A percentile compares a stretch with the other conserved stretches of the same genome.
These are phyloP conservation scores for Boleophthalmus pectinirostris DNA, from an alignment of 2,113 vertebrate genomes.

Conservation along the genomic window DNA sequence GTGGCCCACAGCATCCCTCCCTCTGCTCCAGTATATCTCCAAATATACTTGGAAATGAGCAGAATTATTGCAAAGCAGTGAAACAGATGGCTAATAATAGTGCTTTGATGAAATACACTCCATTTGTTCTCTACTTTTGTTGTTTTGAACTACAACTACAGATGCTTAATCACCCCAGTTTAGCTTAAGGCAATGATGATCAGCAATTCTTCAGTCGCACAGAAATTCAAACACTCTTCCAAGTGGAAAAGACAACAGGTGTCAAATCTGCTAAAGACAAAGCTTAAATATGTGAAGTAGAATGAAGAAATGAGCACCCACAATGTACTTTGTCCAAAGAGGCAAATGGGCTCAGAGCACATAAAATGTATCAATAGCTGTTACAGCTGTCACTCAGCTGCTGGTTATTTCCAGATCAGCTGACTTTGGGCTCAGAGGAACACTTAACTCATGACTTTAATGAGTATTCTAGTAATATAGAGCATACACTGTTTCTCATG, in stretches of 20 bases:
- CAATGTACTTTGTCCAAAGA: conserved; percentile 10
- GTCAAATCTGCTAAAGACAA: neutral
- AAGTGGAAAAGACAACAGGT: conserved; percentile 10
- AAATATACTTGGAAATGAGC: conserved; percentile 18
- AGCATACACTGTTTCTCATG: neutral
- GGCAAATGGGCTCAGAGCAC: conserved; percentile 27
- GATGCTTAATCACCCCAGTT: conserved; percentile 16
- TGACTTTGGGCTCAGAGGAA: conserved; percentile 28
- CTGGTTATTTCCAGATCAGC: conserved; percentile 38
- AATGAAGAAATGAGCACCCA: neutral
- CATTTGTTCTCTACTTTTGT: conserved; percentile 11
- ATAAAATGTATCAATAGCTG: conserved; percentile 23
- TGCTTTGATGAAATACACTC: conserved; percentile 28
- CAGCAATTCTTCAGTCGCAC: conserved; percentile 13
- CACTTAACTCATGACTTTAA: conserved; percentile 9
- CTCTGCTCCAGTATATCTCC: neutral
- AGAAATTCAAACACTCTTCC: conserved; percentile 3
- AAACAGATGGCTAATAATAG: conserved; percentile 19
- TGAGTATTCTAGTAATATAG: neutral
- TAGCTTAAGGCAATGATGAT: neutral
- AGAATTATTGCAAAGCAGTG: conserved; percentile 19
- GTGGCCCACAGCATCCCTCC: conserved; percentile 12
- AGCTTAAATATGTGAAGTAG: neutral
- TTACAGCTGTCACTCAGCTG: conserved; percentile 48
- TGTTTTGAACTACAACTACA: conserved; percentile 12